Evolutionary conservation across 2,888 invertebrate genomes (phyloP).

Genomic region (Halictus ligatus): DNA sequence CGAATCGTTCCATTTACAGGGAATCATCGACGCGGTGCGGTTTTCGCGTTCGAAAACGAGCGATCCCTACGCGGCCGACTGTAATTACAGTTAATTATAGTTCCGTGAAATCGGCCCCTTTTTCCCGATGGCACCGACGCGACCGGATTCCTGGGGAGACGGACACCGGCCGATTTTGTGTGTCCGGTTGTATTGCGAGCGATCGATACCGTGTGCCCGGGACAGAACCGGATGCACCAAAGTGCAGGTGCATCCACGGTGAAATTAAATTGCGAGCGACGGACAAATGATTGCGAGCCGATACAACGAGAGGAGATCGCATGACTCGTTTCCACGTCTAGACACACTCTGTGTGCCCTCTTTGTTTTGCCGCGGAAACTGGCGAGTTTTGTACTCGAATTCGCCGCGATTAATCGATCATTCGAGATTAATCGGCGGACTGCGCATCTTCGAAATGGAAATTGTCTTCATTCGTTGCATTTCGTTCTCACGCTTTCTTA

Average conservation of each 20-base stretch:
- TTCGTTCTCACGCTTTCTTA: too few relatives aligned
- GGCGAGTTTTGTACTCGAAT: background rate
- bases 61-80: conserved; percentile 3
- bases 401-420: background rate
- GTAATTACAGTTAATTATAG: conserved; percentile 6
- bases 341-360: background rate
- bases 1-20: background rate
- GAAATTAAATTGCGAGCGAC: background rate
- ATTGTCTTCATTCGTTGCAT: too few relatives aligned
- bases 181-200: background rate
- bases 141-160: background rate
- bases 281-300: background rate
- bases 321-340: background rate
- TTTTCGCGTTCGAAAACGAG: background rate
- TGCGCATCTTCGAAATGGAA: too few relatives aligned
- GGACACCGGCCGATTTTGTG: background rate
- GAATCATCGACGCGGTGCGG: background rate
- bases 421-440: too few relatives aligned
- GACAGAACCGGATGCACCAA: background rate
- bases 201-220: background rate
- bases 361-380: too few relatives aligned
- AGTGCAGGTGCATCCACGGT: background rate
- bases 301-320: background rate
- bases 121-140: background rate
- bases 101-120: background rate